Base-by-base conservation (phyloP, 2,113 vertebrate genomes). In the Scophthalmus maximus region DNA sequence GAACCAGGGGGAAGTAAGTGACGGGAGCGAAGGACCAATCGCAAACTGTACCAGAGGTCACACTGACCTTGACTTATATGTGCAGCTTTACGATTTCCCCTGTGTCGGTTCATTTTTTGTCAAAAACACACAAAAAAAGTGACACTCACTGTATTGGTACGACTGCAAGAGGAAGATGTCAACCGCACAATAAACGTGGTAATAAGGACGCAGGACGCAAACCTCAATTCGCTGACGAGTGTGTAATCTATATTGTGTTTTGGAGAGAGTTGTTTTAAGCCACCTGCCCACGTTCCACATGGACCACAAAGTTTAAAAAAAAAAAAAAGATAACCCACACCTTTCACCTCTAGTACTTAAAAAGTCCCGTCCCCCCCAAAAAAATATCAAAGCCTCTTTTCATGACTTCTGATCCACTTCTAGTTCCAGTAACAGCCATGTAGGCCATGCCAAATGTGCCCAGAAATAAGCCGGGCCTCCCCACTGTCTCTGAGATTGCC, bases 391-490 rank as follows among this genome's bases (percentile, higher is more conserved):
- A 89, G 79, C 6, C 58, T 86, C 74, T 87, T 90, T 90, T 88
- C 82, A 89, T 88, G 90, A 93, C 86, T 93, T 88, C 85, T 90
- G 92, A 92, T 94, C 92, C 91, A 93, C 92, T 93, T 92, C 89
- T 83, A 84, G 86, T 81, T 88, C 69, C 83, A 81, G 72, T 91
- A 93, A 93, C 87, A 91, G 79, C 91, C 93, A 92, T 93, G 79
- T 92, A 94, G 93, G 92, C 92, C 94, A 92, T 93, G 91, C 91
- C 92, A 94, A 94, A 94, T 94, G 92, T 93, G 90, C 90, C 92
- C 92, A 92, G 91, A 93, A 92, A 94, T 94, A 94, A 94, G 90
- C 90, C 62, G 88, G 85, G 91, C 91, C 91, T 90, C 93, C 94
- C 94, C 92, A 93, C 94, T 84, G 94, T 92, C 93, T 91, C 86